A percentile compares a stretch with the other conserved stretches of the same genome.
These are phyloP conservation scores for Andrena trimmerana DNA, from an alignment of 2,888 invertebrate species.

Conservation along the genomic window DNA sequence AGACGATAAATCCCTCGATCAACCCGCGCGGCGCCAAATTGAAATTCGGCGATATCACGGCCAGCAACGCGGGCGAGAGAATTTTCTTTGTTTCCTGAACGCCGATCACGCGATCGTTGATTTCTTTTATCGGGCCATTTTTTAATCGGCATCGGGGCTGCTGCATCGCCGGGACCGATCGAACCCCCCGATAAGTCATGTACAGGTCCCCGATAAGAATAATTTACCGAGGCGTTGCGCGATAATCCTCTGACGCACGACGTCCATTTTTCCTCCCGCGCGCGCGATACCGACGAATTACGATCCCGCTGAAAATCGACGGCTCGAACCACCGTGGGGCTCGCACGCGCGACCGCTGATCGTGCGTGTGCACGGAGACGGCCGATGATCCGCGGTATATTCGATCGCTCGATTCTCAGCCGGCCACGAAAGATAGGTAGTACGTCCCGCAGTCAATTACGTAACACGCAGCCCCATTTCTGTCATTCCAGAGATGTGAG, in stretches of 20 bases:
- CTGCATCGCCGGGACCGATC: slow-evolving; percentile 28
- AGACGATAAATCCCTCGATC: slow-evolving; percentile 59
- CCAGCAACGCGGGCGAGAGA: not conserved
- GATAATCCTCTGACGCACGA: slow-evolving; percentile 54
- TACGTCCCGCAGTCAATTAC: slow-evolving; percentile 40
- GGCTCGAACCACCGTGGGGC: not conserved
- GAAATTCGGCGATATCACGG: slow-evolving; percentile 29
- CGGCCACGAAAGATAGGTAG: slow-evolving; percentile 16
- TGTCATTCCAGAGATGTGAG: slow-evolving; percentile 84
- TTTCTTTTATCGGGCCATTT: slow-evolving; percentile 4
- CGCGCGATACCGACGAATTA: slow-evolving; percentile 23
- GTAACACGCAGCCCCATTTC: slow-evolving; percentile 63
- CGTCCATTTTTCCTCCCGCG: not conserved
- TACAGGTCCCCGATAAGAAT: slow-evolving; percentile 46
- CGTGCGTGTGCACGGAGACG: not conserved
- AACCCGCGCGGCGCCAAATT: slow-evolving; percentile 36
- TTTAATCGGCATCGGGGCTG: slow-evolving; percentile 27
- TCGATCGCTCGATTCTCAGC: slow-evolving; percentile 7
- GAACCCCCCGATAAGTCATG: slow-evolving; percentile 38
- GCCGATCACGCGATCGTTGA: slow-evolving; percentile 1
- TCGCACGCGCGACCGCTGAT: not conserved
- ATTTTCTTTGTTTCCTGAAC: not conserved
- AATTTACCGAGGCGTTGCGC: slow-evolving; percentile 44
- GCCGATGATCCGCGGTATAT: not conserved
- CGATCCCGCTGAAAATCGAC: slow-evolving; percentile 35